Evolutionary conservation across 2,113 vertebrate species (phyloP).

Genomic region (Diglossa brunneiventris): DNA sequence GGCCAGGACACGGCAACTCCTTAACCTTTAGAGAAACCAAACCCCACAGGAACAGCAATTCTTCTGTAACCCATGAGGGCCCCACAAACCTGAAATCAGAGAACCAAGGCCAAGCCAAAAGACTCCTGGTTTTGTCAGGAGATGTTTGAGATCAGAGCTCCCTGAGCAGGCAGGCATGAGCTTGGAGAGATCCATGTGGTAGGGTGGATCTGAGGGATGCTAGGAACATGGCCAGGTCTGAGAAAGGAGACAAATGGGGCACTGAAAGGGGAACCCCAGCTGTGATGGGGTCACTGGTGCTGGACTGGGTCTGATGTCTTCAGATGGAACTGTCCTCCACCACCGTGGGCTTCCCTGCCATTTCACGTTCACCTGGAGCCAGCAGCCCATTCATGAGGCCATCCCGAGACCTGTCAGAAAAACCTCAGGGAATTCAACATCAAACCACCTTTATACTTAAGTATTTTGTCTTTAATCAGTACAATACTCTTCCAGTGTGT

Average conservation of each 20-base stretch:
- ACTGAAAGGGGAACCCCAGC: not conserved
- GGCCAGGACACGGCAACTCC: not conserved
- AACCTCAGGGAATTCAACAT: rapidly evolving
- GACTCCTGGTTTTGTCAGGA: not conserved
- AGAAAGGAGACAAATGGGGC: rapidly evolving
- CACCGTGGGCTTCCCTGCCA: rapidly evolving
- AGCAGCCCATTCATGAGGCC: rapidly evolving
- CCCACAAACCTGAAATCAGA: not conserved
- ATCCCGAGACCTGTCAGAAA: rapidly evolving
- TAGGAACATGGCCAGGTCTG: no score
- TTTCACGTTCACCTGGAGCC: not conserved
- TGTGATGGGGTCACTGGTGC: rapidly evolving
- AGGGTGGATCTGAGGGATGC: not conserved
- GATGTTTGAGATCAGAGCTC: not conserved
- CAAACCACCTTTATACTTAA: not conserved
- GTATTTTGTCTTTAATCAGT: not conserved
- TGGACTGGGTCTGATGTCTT: not conserved
- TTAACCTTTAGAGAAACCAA: not conserved
- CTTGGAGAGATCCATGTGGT: not conserved
- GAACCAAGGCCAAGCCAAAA: not conserved
- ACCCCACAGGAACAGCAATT: not conserved
- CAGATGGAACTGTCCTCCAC: not conserved
- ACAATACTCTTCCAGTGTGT: not conserved
- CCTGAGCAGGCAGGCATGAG: not conserved
- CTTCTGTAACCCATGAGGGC: not conserved